A percentile compares a stretch with the other conserved stretches of the same genome.
Conservation (phyloP, 2,888 invertebrate genomes). For the Lysandra coridon region DNA sequence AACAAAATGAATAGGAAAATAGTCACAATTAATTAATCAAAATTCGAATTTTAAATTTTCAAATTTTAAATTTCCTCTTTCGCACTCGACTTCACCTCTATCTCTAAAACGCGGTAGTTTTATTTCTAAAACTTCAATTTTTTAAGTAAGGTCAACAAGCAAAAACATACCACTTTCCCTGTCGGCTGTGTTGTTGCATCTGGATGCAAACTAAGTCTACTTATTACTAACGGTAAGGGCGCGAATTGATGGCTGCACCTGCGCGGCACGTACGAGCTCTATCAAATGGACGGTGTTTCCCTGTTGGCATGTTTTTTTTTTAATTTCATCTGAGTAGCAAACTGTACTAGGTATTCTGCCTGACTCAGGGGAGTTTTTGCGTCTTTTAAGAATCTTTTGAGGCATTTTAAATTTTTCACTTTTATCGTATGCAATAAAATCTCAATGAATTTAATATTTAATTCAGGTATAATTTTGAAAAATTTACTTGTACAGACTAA, state of each 20-base stretch:
- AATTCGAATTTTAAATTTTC: too few species aligned
- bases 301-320: background rate
- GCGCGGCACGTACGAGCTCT: background rate
- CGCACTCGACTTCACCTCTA: background rate
- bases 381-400: background rate
- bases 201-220: constrained; percentile 4
- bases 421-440: too few species aligned
- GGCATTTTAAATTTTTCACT: too few species aligned
- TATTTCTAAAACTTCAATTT: background rate
- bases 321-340: background rate
- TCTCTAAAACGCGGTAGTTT: background rate
- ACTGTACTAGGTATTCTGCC: background rate
- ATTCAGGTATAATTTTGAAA: too few species aligned
- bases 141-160: background rate
- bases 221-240: background rate
- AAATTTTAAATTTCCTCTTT: too few species aligned
- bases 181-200: background rate
- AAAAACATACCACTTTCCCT: background rate
- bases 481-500: too few species aligned
- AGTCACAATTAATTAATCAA: too few species aligned
- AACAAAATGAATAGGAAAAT: too few species aligned
- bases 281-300: background rate
- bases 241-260: background rate
- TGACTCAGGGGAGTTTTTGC: background rate
- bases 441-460: too few species aligned